Evolutionary conservation across 2,797 vertebrate genomes (phyloP).

Genomic region (Malurus leucopterus): DNA sequence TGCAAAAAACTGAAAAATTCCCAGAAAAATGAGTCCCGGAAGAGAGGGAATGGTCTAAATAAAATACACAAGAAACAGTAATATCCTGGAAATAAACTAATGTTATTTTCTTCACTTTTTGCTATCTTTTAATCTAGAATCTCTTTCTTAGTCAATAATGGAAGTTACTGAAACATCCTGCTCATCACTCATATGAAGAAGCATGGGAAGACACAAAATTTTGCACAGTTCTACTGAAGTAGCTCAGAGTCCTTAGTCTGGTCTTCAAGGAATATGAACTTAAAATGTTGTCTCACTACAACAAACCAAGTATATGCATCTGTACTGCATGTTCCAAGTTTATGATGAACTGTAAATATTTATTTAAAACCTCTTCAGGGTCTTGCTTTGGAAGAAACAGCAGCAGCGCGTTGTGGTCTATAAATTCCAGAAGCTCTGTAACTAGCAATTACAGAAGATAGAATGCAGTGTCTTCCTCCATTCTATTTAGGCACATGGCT

Average conservation of each 20-base stretch:
- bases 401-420: neutral
- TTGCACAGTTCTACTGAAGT: neutral
- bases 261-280: neutral
- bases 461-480: neutral
- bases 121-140: neutral
- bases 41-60: fast-evolving
- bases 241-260: neutral
- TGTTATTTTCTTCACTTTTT: neutral
- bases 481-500: neutral
- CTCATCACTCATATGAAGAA: neutral
- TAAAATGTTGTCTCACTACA: neutral
- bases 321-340: neutral
- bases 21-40: neutral
- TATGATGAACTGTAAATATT: neutral
- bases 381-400: neutral
- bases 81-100: neutral
- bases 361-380: neutral
- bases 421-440: neutral
- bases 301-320: neutral
- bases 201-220: neutral
- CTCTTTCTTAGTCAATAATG: neutral
- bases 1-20: neutral
- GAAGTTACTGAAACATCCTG: neutral
- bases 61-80: neutral
- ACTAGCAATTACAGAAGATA: neutral